phyloP scores from a whole-genome alignment of 2,888 invertebrate genomes.

The Anaspis maculata region DNA sequence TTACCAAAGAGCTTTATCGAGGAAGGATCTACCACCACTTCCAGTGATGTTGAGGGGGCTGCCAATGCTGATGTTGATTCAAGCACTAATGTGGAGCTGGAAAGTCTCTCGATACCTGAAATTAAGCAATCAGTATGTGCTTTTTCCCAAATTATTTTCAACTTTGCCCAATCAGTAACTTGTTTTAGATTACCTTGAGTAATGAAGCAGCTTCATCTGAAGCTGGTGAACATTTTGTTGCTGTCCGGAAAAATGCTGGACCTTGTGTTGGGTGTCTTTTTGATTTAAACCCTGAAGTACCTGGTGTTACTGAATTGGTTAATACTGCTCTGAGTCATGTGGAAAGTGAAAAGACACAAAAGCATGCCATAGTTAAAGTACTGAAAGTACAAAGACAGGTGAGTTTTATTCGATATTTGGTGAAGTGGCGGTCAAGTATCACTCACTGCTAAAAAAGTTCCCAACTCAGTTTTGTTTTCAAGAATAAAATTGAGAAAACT shows the following conservation, averaged over 20 bases:
- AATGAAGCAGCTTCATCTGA: conserved; percentile 34
- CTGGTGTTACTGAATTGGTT: conserved; percentile 46
- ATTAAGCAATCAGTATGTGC: conserved; percentile 3
- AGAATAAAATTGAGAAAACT: too few relatives aligned
- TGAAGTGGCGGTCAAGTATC: too few relatives aligned
- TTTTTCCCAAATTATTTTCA: neutral
- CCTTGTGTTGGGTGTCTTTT: conserved; percentile 48
- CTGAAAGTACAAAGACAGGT: conserved; percentile 50
- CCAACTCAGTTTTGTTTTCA: too few relatives aligned
- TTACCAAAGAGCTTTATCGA: conserved; percentile 19
- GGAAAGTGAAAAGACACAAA: conserved; percentile 32
- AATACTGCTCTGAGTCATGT: conserved; percentile 45
- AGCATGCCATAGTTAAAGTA: conserved; percentile 43
- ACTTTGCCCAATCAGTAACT: too few relatives aligned
- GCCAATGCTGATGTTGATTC: too few relatives aligned
- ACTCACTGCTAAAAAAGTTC: too few relatives aligned
- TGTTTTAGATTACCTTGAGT: too few relatives aligned
- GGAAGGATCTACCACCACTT: neutral
- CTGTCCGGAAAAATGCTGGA: conserved; percentile 37
- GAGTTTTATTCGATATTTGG: conserved; percentile 41
- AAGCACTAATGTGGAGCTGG: too few relatives aligned
- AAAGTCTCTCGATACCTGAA: too few relatives aligned
- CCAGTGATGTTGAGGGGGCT: too few relatives aligned
- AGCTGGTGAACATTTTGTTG: conserved; percentile 47
- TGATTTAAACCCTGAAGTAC: conserved; percentile 45